These are phyloP conservation scores for Micromesistius poutassou DNA, from an alignment of 2,797 vertebrate species.

Conservation along the genomic window DNA sequence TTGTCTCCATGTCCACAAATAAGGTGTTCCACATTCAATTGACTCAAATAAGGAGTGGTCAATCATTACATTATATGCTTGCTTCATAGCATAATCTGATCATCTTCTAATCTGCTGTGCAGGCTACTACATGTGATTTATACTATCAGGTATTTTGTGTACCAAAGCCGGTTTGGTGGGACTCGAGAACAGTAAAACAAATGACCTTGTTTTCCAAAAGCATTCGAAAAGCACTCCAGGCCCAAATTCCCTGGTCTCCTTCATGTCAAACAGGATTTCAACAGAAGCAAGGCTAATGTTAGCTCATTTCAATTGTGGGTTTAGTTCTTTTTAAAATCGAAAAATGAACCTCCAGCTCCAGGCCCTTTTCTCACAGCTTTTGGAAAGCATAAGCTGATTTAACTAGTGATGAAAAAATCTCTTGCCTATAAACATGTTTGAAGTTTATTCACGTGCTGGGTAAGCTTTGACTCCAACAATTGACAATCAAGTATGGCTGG, in stretches of 20 bases:
- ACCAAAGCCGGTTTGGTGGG: constrained; percentile 39
- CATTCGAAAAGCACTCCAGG: constrained; percentile 2
- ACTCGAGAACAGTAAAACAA: constrained; percentile 36
- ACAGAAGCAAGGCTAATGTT: background rate
- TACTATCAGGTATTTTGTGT: constrained; percentile 39
- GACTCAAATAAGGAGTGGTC: constrained; percentile 28
- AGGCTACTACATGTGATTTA: constrained; percentile 7
- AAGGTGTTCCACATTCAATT: constrained; percentile 2
- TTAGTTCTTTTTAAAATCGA: no score
- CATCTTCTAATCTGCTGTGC: constrained; percentile 34
- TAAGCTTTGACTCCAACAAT: background rate
- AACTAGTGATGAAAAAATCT: background rate
- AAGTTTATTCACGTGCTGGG: background rate
- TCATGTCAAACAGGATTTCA: background rate
- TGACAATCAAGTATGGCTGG: constrained; percentile 15
- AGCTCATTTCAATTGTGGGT: background rate
- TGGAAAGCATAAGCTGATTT: background rate
- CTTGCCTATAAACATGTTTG: background rate
- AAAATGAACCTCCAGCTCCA: background rate
- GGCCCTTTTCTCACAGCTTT: background rate
- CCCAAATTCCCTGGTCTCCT: background rate
- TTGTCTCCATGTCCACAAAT: background rate
- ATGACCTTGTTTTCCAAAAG: constrained; percentile 29
- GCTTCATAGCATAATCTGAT: background rate
- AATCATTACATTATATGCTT: constrained; percentile 12